A percentile compares a stretch with the other conserved stretches of the same genome.
These are phyloP conservation scores for Meteorus sp. DNA, from an alignment of 1,140 invertebrate species.

Conservation along the genomic window DNA sequence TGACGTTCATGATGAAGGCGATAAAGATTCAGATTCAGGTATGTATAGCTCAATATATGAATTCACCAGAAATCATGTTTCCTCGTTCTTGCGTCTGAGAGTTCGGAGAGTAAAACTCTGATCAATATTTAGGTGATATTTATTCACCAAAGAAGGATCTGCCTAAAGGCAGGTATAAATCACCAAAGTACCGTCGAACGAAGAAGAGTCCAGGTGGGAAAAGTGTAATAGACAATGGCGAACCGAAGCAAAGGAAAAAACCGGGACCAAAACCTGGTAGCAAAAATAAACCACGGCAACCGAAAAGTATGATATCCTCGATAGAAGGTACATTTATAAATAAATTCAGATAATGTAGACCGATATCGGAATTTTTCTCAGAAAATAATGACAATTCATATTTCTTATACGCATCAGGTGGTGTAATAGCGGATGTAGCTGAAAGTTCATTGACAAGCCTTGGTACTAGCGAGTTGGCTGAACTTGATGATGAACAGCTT, in stretches of 20 bases:
- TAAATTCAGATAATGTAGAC: not conserved
- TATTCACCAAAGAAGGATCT: constrained; percentile 54
- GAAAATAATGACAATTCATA: constrained; percentile 10
- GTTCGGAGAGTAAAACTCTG: not conserved
- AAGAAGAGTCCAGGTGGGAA: constrained; percentile 50
- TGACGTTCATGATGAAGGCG: constrained; percentile 60
- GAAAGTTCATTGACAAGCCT: constrained; percentile 48
- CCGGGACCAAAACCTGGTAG: constrained; percentile 57
- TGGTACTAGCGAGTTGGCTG: constrained; percentile 56
- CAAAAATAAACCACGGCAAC: constrained; percentile 47
- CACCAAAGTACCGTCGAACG: constrained; percentile 42
- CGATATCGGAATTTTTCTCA: not conserved
- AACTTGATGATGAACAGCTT: constrained; percentile 64
- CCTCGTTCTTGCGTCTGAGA: not conserved
- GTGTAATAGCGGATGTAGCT: constrained; percentile 38
- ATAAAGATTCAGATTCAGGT: constrained; percentile 57
- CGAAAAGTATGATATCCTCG: constrained; percentile 24
- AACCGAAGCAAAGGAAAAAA: constrained; percentile 51
- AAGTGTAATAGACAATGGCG: constrained; percentile 42
- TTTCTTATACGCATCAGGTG: constrained; percentile 37
- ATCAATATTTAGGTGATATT: constrained; percentile 44
- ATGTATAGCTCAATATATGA: too few species aligned
- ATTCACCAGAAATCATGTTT: too few species aligned
- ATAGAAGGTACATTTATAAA: constrained; percentile 8
- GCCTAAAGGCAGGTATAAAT: constrained; percentile 43